phyloP scores from a whole-genome alignment of 2,113 vertebrate species.

The Pardalotus punctatus region DNA sequence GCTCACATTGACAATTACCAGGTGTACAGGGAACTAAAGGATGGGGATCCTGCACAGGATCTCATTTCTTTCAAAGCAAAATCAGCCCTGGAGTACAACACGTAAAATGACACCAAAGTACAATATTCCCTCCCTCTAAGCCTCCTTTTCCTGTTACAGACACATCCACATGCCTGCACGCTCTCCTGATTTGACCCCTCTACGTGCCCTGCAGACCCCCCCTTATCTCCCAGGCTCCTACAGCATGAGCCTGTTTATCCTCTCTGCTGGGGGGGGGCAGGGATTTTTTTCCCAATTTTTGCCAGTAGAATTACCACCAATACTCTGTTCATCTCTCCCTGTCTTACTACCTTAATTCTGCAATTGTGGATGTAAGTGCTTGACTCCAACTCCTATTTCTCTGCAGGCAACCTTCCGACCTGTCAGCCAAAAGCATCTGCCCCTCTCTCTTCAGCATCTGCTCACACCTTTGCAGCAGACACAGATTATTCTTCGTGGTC shows the following conservation, averaged over 20 bases:
- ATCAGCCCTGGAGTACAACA: neutral
- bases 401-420: neutral
- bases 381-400: neutral
- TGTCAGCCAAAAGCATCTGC: neutral
- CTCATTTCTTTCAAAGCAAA: neutral
- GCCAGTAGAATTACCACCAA: neutral
- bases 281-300: neutral
- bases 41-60: neutral
- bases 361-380: neutral
- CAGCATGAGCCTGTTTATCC: neutral
- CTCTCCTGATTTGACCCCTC: neutral
- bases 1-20: neutral
- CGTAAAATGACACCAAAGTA: neutral
- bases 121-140: neutral
- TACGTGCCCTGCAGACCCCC: neutral
- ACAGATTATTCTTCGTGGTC: neutral
- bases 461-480: neutral
- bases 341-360: neutral
- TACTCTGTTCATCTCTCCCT: neutral
- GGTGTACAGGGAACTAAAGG: neutral
- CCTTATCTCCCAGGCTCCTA: neutral
- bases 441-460: constrained; percentile 1
- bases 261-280: neutral
- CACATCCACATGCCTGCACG: neutral
- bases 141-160: neutral